Evolutionary conservation across 2,113 vertebrate genomes (phyloP).

Genomic region (Siphamia tubifer): DNA sequence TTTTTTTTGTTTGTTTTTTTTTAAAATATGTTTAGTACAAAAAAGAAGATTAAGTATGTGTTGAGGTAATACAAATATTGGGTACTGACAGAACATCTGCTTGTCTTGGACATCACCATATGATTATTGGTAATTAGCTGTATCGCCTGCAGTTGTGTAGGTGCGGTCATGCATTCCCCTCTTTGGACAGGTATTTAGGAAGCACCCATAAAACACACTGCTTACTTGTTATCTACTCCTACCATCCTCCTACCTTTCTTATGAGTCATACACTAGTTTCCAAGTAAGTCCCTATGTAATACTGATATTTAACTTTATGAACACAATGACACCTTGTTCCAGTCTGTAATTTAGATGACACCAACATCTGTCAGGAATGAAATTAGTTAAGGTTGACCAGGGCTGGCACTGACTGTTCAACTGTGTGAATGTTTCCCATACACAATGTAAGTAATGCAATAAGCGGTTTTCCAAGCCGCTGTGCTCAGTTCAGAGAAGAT

Average conservation of each 20-base stretch:
- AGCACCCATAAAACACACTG: constrained; percentile 39
- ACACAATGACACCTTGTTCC: too few relatives aligned
- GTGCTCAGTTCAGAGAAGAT: constrained; percentile 25
- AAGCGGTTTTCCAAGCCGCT: constrained; percentile 10
- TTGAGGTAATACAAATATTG: neutral
- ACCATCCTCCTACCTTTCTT: neutral
- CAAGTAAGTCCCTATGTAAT: neutral
- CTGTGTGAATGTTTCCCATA: constrained; percentile 1
- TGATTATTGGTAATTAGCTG: constrained; percentile 76
- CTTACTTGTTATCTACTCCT: neutral
- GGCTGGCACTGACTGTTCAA: neutral
- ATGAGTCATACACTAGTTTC: constrained; percentile 2
- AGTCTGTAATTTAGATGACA: too few relatives aligned
- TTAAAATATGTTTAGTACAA: constrained; percentile 25
- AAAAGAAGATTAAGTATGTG: neutral
- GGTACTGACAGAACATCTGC: constrained; percentile 72
- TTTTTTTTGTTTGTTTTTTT: neutral
- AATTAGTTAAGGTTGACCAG: neutral
- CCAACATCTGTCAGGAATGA: too few relatives aligned
- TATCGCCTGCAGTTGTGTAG: constrained; percentile 54
- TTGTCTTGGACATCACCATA: constrained; percentile 65
- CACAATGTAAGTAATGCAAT: constrained; percentile 12
- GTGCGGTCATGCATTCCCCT: constrained; percentile 54
- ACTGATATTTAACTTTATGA: too few relatives aligned
- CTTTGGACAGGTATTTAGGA: constrained; percentile 57